Evolutionary conservation across 2,888 invertebrate species (phyloP).

Genomic region (Trissoscelio sp.): DNA sequence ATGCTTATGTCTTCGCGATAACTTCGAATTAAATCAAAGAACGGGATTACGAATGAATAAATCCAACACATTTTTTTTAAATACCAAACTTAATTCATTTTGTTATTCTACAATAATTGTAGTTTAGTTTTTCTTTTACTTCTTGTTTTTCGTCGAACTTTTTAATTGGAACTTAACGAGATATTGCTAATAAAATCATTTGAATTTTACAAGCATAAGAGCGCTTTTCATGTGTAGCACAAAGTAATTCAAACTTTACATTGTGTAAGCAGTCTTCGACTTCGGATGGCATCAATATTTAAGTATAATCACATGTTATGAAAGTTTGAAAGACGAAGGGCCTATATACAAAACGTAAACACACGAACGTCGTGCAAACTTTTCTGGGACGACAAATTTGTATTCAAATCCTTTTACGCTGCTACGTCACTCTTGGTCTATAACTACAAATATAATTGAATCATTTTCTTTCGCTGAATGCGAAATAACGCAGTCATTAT

Average conservation of each 20-base stretch:
- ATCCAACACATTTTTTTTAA: no score
- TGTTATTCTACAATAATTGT: no score
- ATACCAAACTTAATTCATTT: no score
- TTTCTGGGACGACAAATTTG: constrained; percentile 53
- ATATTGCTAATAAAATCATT: constrained; percentile 8
- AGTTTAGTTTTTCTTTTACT: no score
- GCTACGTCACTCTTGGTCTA: neutral
- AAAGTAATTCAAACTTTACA: constrained; percentile 51
- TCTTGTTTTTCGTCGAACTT: no score
- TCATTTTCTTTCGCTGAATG: constrained; percentile 1
- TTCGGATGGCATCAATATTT: constrained; percentile 59
- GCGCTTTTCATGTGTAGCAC: neutral
- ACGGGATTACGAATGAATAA: neutral
- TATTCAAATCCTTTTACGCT: constrained; percentile 22
- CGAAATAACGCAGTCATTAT: neutral
- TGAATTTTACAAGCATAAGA: constrained; percentile 3
- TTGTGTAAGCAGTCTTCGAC: constrained; percentile 45
- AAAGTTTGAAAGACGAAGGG: constrained; percentile 54
- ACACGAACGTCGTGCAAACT: constrained; percentile 38
- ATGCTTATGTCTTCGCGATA: constrained; percentile 7
- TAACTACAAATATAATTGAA: constrained; percentile 42
- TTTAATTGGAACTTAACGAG: neutral
- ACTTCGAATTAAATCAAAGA: constrained; percentile 33
- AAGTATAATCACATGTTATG: constrained; percentile 54
- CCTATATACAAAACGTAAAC: constrained; percentile 60